Evolutionary conservation across 2,888 invertebrate species (phyloP).

Genomic region (Mythimna loreyi): DNA sequence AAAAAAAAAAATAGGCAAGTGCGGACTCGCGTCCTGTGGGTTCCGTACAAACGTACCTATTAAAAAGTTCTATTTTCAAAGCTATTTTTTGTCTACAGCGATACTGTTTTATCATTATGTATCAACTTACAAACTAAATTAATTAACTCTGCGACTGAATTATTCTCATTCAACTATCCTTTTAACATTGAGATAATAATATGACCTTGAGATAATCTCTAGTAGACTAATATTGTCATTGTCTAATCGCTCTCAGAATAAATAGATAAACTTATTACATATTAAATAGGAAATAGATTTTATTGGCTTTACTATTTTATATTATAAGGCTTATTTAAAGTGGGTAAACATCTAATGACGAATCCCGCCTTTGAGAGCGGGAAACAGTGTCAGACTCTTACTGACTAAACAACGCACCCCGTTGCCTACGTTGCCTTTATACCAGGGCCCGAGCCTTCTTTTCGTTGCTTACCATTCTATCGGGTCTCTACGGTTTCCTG

Average conservation of each 20-base stretch:
- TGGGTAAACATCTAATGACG: no score
- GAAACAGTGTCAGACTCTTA: no score
- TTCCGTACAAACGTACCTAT: no score
- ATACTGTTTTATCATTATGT: not conserved
- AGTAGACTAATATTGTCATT: not conserved
- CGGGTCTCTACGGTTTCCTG: no score
- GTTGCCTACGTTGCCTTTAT: no score
- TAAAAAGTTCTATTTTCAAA: not conserved
- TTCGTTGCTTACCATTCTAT: no score
- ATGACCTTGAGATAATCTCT: not conserved
- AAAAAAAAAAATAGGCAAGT: no score
- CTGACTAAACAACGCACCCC: no score
- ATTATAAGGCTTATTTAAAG: not conserved
- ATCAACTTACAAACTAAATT: not conserved
- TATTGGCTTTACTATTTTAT: not conserved
- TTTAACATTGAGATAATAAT: not conserved
- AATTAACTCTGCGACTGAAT: not conserved
- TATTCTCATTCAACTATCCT: not conserved
- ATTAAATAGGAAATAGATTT: not conserved
- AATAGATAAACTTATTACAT: not conserved
- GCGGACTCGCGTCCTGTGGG: no score
- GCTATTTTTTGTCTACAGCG: not conserved
- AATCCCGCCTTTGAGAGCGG: no score
- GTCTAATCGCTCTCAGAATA: not conserved
- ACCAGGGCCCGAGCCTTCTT: no score